phyloP scores from a whole-genome alignment of 37 sponge, comb jelly and placozoan genomes.

The Cladorhizidae sp. region DNA sequence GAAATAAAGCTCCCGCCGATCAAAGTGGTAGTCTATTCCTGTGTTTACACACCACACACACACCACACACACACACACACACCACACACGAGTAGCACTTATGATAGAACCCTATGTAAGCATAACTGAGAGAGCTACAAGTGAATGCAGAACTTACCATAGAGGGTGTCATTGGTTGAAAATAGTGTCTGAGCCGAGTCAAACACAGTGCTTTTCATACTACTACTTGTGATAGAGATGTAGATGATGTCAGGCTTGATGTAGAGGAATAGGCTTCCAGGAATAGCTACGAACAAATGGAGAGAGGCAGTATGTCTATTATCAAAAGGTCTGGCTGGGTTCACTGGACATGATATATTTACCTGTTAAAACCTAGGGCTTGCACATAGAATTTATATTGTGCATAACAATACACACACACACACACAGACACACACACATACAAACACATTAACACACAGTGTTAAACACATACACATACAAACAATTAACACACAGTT shows the following conservation, averaged over 20 bases:
- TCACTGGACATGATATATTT: too few species aligned
- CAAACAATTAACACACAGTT: too few species aligned
- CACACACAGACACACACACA: too few species aligned
- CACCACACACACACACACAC: neutral
- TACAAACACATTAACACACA: too few species aligned
- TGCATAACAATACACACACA: too few species aligned
- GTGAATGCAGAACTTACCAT: neutral
- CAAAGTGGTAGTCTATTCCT: slow-evolving; percentile 37
- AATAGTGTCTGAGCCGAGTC: too few species aligned
- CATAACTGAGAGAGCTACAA: neutral
- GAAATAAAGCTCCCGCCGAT: slow-evolving; percentile 22
- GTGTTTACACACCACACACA: neutral
- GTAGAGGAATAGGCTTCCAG: slow-evolving; percentile 14
- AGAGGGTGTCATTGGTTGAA: neutral
- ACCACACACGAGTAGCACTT: neutral
- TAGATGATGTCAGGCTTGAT: neutral
- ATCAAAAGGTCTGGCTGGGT: too few species aligned
- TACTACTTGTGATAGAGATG: slow-evolving; percentile 2
- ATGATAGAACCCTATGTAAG: too few species aligned
- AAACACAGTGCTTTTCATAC: neutral
- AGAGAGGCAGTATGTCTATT: too few species aligned
- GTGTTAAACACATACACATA: too few species aligned
- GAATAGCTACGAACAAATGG: slow-evolving; percentile 15
- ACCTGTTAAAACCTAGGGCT: too few species aligned
- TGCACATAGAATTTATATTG: too few species aligned